phyloP scores from a whole-genome alignment of 2,888 invertebrate genomes.

The Athrips mouffetella region DNA sequence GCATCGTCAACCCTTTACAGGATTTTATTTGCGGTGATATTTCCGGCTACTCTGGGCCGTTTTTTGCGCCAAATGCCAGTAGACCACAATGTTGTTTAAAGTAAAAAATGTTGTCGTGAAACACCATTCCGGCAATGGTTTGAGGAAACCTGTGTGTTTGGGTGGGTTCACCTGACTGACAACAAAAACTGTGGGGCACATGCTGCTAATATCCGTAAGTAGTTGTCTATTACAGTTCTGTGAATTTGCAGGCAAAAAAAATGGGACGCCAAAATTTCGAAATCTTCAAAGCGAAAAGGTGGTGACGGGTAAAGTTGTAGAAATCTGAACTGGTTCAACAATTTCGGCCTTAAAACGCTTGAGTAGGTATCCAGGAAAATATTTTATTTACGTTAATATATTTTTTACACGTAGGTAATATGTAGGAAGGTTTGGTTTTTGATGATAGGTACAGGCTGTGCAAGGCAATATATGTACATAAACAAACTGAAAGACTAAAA shows the following conservation, averaged over 20 bases:
- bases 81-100: conserved; percentile 12
- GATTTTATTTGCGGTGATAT: conserved; percentile 13
- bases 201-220: neutral
- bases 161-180: neutral
- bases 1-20: conserved; percentile 24
- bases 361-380: no score
- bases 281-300: no score
- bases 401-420: no score
- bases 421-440: no score
- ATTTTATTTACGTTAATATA: no score
- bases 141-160: conserved; percentile 5
- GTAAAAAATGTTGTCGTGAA: conserved; percentile 11
- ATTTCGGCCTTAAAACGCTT: no score
- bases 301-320: no score
- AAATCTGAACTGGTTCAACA: no score
- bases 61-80: conserved; percentile 11
- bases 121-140: conserved; percentile 5
- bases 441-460: no score
- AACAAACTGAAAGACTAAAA: no score
- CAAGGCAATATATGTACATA: no score
- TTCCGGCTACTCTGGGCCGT: conserved; percentile 4
- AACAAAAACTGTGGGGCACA: neutral
- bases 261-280: no score
- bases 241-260: neutral
- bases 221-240: neutral